These are phyloP conservation scores for Rynchops niger DNA, from an alignment of 2,113 vertebrate species.

Conservation along the genomic window DNA sequence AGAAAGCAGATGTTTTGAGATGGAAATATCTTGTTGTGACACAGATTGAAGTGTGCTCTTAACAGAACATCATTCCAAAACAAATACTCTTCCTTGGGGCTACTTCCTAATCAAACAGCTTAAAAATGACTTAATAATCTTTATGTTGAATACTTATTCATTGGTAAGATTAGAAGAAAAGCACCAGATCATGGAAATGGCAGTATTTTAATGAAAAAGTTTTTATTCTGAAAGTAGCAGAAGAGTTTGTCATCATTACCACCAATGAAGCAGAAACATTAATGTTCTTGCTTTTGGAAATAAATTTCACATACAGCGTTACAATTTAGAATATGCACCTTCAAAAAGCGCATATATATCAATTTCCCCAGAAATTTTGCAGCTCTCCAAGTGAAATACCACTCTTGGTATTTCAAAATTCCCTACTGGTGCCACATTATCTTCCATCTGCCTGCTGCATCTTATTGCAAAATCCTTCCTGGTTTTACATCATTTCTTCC, in stretches of 20 bases:
- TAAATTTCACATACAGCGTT: background rate
- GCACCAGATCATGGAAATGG: background rate
- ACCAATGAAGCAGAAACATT: background rate
- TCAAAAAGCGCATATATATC: background rate
- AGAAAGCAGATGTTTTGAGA: background rate
- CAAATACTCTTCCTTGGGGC: background rate
- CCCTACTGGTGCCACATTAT: background rate
- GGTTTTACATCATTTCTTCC: background rate
- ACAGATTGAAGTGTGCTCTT: background rate
- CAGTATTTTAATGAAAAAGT: background rate
- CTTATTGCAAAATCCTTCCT: background rate
- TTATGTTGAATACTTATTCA: background rate
- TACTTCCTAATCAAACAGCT: constrained; percentile 1
- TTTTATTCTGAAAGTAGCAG: background rate
- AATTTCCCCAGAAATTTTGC: background rate
- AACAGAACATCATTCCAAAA: background rate
- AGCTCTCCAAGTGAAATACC: background rate
- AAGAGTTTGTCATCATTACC: background rate
- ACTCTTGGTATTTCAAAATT: background rate
- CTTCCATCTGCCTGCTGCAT: background rate
- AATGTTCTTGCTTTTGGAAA: background rate
- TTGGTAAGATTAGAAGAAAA: background rate
- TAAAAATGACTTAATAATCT: background rate
- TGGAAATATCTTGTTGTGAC: background rate
- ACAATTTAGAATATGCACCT: background rate